Evolutionary conservation across 1,140 invertebrate species (phyloP), one percentile per base, ranked within the genome.

Genomic region (Holcopasites calliopsidis): DNA sequence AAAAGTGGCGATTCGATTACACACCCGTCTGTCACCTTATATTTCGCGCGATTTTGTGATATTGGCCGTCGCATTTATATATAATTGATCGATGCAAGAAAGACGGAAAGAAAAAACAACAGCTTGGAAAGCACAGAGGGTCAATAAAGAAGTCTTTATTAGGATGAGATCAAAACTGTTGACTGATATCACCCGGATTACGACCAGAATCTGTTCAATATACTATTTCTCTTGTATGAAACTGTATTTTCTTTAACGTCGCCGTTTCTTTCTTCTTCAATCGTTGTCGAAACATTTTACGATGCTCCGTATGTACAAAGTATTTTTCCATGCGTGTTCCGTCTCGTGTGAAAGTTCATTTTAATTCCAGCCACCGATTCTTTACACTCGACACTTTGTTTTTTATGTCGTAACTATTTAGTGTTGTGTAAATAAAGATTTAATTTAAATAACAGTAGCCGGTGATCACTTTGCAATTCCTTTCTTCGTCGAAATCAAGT

Each of bases 1-100:
- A n/a, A 89, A 89, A 90, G 85, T 77, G 76, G 84, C 86, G 83
- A 86, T 87, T 88, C 87, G 88, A 86, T 83, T 86, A 85, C 57
- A 72, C 11, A 31, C 64, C 72, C 2, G 26, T 4, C 33, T 57
- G 13, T 23, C 31, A 28, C 26, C 66, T 42, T 38, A 69, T 44
- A 57, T 44, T 69, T 42, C 28, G 44, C 38, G 28, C 42, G 26
- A 44, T 31, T 57, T 69, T 69, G n/a, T 28, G 11, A 33, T 66
- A 38, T 38, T 26, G 23, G 54, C 28, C 47, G 26, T 64, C 47
- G 23, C 42, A 49, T 64, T 64, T n/a, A n/a, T 31, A 35, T 33
- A 65, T 31, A 49, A 42, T 3, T 40, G 58, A 61, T 18, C n/a
- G n/a, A n/a, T n/a, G n/a, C n/a, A n/a, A n/a, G n/a, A n/a, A n/a